phyloP scores from a whole-genome alignment of 2,888 invertebrate genomes.

The Lycaena phlaeas region DNA sequence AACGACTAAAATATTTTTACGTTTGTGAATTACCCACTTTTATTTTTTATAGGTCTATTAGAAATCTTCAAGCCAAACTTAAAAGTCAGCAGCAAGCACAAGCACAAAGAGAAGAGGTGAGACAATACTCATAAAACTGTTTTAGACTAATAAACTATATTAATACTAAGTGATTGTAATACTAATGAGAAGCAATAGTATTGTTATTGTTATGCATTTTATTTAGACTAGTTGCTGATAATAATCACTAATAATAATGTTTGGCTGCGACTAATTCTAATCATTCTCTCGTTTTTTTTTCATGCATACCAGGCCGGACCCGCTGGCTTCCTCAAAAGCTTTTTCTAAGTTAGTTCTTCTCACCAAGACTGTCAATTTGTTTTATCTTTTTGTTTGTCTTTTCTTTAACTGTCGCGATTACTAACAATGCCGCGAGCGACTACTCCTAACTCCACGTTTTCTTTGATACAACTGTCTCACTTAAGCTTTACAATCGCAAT shows the following conservation, averaged over 20 bases:
- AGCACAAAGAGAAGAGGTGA: conserved; percentile 83
- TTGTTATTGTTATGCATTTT: neutral
- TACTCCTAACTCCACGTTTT: conserved; percentile 45
- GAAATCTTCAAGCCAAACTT: conserved; percentile 91
- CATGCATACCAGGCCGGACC: conserved; percentile 84
- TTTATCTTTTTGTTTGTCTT: conserved; percentile 49
- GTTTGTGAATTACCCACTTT: no score
- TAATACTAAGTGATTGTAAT: neutral
- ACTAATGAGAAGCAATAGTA: neutral
- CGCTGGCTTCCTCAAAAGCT: conserved; percentile 95
- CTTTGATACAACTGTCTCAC: conserved; percentile 32
- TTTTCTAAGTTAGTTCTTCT: conserved; percentile 83
- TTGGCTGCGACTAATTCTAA: neutral
- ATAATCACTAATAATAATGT: neutral
- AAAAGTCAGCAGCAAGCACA: conserved; percentile 88
- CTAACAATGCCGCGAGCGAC: conserved; percentile 44
- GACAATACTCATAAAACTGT: neutral
- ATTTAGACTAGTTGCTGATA: neutral
- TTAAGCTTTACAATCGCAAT: conserved; percentile 52
- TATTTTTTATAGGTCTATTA: conserved; percentile 90
- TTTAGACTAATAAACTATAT: neutral
- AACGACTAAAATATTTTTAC: no score
- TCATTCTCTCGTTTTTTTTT: conserved; percentile 26
- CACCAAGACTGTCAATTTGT: conserved; percentile 70
- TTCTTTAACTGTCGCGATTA: conserved; percentile 47